Evolutionary conservation across 30 jellyfish, hydroid and myxozoan genomes (phyloP).

Genomic region (Aurelia sp.): DNA sequence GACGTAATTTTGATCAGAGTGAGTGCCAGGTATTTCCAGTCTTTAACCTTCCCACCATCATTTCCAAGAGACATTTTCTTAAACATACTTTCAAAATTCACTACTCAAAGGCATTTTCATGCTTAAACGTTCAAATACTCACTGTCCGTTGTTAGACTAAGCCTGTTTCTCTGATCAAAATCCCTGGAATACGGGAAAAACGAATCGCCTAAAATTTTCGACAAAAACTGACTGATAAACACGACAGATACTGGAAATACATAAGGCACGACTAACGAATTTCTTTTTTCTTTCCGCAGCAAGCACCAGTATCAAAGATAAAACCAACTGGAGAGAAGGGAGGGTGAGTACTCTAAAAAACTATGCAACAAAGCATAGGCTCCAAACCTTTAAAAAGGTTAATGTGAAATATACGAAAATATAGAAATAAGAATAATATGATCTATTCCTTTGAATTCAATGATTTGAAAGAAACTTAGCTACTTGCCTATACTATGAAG

Average conservation of each 20-base stretch:
- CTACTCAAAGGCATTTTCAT: constrained; percentile 19
- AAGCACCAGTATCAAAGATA: constrained; percentile 83
- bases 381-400: too few relatives aligned
- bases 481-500: too few relatives aligned
- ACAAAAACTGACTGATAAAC: background rate
- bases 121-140: too few relatives aligned
- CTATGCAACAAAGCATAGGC: background rate
- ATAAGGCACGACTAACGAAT: constrained; percentile 85
- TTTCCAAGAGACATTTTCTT: background rate
- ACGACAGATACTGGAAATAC: constrained; percentile 90
- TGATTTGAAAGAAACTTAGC: too few relatives aligned
- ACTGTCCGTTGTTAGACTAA: too few relatives aligned
- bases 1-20: constrained; percentile 39
- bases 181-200: background rate
- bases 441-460: too few relatives aligned
- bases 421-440: too few relatives aligned
- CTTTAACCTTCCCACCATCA: constrained; percentile 19
- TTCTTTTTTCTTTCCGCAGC: constrained; percentile 56
- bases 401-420: too few relatives aligned
- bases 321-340: constrained; percentile 90
- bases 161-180: constrained; percentile 33
- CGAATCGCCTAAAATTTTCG: too few relatives aligned
- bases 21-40: constrained; percentile 96
- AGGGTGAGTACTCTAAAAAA: constrained; percentile 63
- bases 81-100: background rate